phyloP scores from a whole-genome alignment of 2,888 invertebrate genomes.

The Steromphala cineraria region DNA sequence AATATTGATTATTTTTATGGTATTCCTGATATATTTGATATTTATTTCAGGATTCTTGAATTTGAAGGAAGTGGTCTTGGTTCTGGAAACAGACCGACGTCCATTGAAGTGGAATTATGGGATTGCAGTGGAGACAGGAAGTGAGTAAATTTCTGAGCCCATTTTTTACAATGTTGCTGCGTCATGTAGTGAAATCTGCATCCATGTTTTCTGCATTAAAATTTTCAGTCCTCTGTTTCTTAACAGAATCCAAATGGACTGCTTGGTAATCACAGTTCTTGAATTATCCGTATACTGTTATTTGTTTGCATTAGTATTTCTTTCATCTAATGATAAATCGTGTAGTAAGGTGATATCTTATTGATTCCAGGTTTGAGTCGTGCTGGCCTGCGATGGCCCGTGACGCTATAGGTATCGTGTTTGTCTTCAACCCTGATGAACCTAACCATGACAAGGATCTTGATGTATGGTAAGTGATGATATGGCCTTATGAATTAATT shows the following conservation, averaged over 20 bases:
- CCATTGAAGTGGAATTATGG: constrained; percentile 86
- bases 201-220: not conserved
- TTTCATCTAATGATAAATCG: too few relatives aligned
- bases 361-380: constrained; percentile 80
- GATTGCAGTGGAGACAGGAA: constrained; percentile 86
- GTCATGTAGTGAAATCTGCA: too few relatives aligned
- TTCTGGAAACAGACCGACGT: constrained; percentile 78
- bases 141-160: constrained; percentile 78
- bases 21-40: not conserved
- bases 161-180: too few relatives aligned
- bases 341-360: too few relatives aligned
- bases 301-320: too few relatives aligned
- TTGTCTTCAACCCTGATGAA: constrained; percentile 81
- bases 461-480: constrained; percentile 55
- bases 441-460: constrained; percentile 73
- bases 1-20: too few relatives aligned
- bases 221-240: not conserved
- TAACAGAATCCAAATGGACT: not conserved
- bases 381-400: constrained; percentile 87
- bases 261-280: not conserved
- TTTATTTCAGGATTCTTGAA: constrained; percentile 81
- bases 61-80: constrained; percentile 83
- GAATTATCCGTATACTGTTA: too few relatives aligned
- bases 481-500: too few relatives aligned
- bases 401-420: constrained; percentile 83